Evolutionary conservation across 2,888 invertebrate genomes (phyloP).

Genomic region (Trichopria drosophilae): DNA sequence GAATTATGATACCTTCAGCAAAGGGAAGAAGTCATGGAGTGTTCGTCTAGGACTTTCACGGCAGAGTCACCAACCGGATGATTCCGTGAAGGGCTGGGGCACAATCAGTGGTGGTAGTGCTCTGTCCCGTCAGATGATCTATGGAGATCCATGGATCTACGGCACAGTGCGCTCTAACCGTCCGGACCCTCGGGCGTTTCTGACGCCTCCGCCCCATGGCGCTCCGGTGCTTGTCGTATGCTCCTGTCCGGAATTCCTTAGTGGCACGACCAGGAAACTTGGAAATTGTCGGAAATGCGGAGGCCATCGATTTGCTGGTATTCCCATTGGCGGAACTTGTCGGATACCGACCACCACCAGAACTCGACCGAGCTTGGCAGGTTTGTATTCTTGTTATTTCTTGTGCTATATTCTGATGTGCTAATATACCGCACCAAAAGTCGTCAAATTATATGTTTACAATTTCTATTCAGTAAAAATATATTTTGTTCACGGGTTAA

Average conservation of each 20-base stretch:
- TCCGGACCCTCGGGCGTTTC: slow-evolving; percentile 59
- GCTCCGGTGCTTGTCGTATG: slow-evolving; percentile 76
- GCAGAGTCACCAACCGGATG: slow-evolving; percentile 56
- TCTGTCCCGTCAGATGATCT: slow-evolving; percentile 76
- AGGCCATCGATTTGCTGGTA: slow-evolving; percentile 75
- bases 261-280: slow-evolving; percentile 75
- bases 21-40: slow-evolving; percentile 72
- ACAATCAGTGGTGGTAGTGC: slow-evolving; percentile 69
- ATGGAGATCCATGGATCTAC: slow-evolving; percentile 76
- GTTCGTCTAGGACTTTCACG: slow-evolving; percentile 68
- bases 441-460: too few relatives aligned
- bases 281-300: slow-evolving; percentile 84
- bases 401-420: too few relatives aligned
- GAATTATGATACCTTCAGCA: slow-evolving; percentile 59
- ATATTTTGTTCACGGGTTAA: too few relatives aligned
- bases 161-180: slow-evolving; percentile 65
- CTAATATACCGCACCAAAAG: too few relatives aligned
- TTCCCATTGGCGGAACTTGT: slow-evolving; percentile 71
- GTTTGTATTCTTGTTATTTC: slow-evolving; percentile 35
- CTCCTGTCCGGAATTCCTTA: slow-evolving; percentile 79
- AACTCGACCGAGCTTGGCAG: slow-evolving; percentile 53
- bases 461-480: too few relatives aligned
- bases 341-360: slow-evolving; percentile 46
- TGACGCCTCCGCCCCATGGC: slow-evolving; percentile 60
- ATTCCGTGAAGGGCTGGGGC: slow-evolving; percentile 48